phyloP scores from a whole-genome alignment of 2,888 invertebrate genomes.

The Quadroppia sp. region DNA sequence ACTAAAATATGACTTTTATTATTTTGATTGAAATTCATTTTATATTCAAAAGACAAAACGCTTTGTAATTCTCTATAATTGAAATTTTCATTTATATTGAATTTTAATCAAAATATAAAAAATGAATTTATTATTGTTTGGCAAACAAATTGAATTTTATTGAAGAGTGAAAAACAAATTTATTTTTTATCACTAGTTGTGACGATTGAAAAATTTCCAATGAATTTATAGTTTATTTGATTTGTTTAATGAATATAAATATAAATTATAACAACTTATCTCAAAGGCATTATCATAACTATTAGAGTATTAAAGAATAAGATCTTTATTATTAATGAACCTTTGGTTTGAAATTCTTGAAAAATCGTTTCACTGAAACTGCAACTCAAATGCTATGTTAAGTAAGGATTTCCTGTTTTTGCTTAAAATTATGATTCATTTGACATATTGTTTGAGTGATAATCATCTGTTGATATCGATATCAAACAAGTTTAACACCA shows the following conservation, averaged over 20 bases:
- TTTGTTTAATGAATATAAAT: conserved; percentile 8
- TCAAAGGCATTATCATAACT: background rate
- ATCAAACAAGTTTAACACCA: background rate
- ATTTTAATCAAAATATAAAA: conserved; percentile 16
- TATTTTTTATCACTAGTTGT: background rate
- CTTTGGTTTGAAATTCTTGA: background rate
- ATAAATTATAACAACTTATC: conserved; percentile 10
- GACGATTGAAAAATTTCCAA: conserved; percentile 23
- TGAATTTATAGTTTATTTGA: background rate
- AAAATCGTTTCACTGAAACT: background rate
- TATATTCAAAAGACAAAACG: conserved; percentile 5
- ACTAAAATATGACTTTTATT: background rate
- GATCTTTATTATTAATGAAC: conserved; percentile 15
- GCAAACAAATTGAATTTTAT: conserved; percentile 12
- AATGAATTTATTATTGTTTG: conserved; percentile 16
- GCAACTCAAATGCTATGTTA: background rate
- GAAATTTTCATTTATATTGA: conserved; percentile 10
- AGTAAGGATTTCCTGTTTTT: background rate
- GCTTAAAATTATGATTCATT: background rate
- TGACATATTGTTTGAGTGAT: conserved; percentile 1
- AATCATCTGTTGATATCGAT: conserved; percentile 26
- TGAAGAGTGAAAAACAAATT: background rate
- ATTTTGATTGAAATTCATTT: background rate
- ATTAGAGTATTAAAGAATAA: conserved; percentile 11
- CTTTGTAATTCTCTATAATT: conserved; percentile 34